phyloP scores from a whole-genome alignment of 1,140 invertebrate genomes.

The Anagrus nilaparvatae region DNA sequence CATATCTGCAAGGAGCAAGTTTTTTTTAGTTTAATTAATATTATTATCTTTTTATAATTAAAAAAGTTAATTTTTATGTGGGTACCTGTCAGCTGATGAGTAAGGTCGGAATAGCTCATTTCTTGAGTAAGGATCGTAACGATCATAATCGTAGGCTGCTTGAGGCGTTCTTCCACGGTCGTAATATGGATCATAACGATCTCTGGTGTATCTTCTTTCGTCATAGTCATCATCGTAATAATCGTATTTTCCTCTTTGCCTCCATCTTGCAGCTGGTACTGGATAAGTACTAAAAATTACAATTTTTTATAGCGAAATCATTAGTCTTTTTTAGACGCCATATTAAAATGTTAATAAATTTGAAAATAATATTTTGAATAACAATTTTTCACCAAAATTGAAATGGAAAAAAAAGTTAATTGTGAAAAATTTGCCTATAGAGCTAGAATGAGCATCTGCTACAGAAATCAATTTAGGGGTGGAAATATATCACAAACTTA shows the following conservation, averaged over 20 bases:
- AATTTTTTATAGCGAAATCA: no score
- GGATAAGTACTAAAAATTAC: constrained; percentile 13
- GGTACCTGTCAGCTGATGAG: constrained; percentile 19
- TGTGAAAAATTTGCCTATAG: no score
- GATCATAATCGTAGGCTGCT: constrained; percentile 28
- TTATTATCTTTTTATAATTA: not conserved
- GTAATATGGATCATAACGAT: constrained; percentile 29
- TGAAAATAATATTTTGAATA: no score
- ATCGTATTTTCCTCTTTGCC: constrained; percentile 29
- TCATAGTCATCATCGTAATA: constrained; percentile 32
- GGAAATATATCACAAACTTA: no score
- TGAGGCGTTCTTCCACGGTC: constrained; percentile 20
- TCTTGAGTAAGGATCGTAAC: constrained; percentile 25
- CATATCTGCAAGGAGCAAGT: not conserved
- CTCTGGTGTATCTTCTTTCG: constrained; percentile 28
- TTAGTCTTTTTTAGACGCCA: no score
- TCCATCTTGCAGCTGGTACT: constrained; percentile 23
- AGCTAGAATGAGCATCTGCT: no score
- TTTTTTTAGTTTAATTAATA: not conserved
- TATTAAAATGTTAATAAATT: no score
- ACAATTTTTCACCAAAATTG: no score
- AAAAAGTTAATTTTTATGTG: not conserved
- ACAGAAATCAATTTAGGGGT: no score
- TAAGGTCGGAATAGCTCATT: constrained; percentile 20
- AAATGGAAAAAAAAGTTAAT: no score